Conservation (phyloP, 2,888 invertebrate genomes). For the Sminthurides aquaticus region DNA sequence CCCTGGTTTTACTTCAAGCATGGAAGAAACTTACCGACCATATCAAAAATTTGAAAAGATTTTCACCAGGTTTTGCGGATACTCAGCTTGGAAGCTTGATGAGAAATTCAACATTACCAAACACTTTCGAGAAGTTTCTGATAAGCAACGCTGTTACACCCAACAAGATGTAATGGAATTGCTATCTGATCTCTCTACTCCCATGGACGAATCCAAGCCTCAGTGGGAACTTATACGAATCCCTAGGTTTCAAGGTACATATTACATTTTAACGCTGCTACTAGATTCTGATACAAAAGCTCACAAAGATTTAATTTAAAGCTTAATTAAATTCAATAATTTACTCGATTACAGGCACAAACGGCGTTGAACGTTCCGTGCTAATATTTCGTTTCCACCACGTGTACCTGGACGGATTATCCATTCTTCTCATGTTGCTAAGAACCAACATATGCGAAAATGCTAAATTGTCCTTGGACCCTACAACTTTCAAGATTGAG, state of each 20-base stretch:
- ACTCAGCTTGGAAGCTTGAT: slow-evolving; percentile 31
- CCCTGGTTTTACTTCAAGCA: not conserved
- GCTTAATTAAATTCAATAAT: not conserved
- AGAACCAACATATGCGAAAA: not conserved
- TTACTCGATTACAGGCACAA: not conserved
- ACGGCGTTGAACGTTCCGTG: slow-evolving; percentile 5
- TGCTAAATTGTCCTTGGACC: slow-evolving; percentile 12
- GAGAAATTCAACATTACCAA: slow-evolving; percentile 31
- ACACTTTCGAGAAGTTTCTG: slow-evolving; percentile 28
- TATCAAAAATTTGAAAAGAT: slow-evolving; percentile 37
- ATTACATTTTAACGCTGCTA: no score
- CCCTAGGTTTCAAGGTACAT: slow-evolving; percentile 26
- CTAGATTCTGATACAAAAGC: not conserved
- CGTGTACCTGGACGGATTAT: slow-evolving; percentile 25
- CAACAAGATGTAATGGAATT: slow-evolving; percentile 27
- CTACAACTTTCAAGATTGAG: slow-evolving; percentile 13
- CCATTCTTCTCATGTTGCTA: slow-evolving; percentile 7
- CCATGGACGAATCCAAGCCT: slow-evolving; percentile 35
- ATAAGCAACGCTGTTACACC: slow-evolving; percentile 5
- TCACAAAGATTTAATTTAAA: not conserved
- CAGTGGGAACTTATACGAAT: slow-evolving; percentile 41
- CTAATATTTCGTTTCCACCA: slow-evolving; percentile 21
- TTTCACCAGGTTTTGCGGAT: slow-evolving; percentile 28
- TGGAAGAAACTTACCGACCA: slow-evolving; percentile 14
- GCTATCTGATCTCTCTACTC: slow-evolving; percentile 25